These are phyloP conservation scores for Lanius collurio DNA, from an alignment of 2,113 vertebrate genomes.

Conservation along the genomic window DNA sequence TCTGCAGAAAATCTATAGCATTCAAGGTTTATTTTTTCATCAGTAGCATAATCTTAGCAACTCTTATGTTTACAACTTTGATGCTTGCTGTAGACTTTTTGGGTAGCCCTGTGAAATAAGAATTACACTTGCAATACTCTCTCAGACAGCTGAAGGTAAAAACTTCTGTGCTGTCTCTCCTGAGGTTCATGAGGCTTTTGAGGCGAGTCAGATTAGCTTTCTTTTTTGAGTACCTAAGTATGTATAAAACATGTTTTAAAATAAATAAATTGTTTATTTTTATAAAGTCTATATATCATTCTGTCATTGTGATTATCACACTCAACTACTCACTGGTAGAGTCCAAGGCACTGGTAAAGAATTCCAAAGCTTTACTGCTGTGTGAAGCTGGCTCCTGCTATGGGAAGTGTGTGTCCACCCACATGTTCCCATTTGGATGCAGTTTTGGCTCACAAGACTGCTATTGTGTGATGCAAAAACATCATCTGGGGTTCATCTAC, in stretches of 20 bases:
- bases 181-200: neutral
- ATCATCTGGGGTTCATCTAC: neutral
- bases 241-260: neutral
- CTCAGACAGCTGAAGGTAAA: neutral
- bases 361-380: neutral
- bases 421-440: fast-evolving
- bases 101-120: neutral
- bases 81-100: neutral
- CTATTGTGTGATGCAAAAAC: neutral
- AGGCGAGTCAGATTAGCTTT: neutral
- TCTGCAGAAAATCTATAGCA: neutral
- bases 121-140: neutral
- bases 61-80: neutral
- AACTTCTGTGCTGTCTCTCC: neutral
- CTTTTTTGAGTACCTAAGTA: neutral
- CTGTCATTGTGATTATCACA: neutral
- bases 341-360: neutral
- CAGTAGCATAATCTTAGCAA: neutral
- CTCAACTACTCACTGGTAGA: neutral
- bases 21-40: neutral
- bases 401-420: neutral
- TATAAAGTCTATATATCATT: neutral
- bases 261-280: neutral
- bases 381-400: neutral
- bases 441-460: neutral